Evolutionary conservation across 2,797 vertebrate genomes (phyloP), one percentile per base, ranked within the genome.

Genomic region (Acipenser oxyrinchus): DNA sequence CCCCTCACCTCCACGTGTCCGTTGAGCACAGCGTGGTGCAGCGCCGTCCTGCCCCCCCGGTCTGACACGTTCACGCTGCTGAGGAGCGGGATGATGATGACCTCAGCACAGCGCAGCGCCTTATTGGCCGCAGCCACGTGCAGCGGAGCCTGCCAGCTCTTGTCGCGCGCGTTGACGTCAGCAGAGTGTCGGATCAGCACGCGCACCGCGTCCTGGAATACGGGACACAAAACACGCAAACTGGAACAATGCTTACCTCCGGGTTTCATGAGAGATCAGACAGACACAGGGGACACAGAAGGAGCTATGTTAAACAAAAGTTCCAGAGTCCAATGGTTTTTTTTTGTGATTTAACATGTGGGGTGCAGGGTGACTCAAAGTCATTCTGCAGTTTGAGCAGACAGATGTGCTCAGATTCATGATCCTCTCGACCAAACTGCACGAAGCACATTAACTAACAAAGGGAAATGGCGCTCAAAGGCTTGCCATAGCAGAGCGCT

Each of bases 111-210:
- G 58, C 92, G 91, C 71, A 96, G 84, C 0, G 96, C 93, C 65
- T 95, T 96, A 65, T 97, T 95, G 49, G 96, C 96, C 0, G 96
- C 93, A 0, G 95, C 94, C 0, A 99, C 93, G 0, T 99, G 96
- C 66, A 99, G 82, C 0, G 96, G 95, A 0, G 96, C 98, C 88
- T 98, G 96, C 96, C 96, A 99, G 85, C 96, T 98, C 85, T 98
- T 99, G 86, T 99, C 96, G 10, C 96, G 90, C 0, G 94, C 95
- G 0, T 99, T 99, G 74, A 99, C 96, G 0, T 99, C 96, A 0
- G 96, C 96, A 0, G 96, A 98, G 80, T 99, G 95, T 66, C 95
- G 95, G 67, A 99, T 95, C 84, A 99, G 69, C 62, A 95, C 90
- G 10, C 93, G 90, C 18, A 98, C 96, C 0, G 93, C 94, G 62